Percentiles rank a stretch among this genome's conserved stretches.
Evolutionary conservation across 2,888 invertebrate genomes (phyloP).

Genomic region (Proisotoma minuta): DNA sequence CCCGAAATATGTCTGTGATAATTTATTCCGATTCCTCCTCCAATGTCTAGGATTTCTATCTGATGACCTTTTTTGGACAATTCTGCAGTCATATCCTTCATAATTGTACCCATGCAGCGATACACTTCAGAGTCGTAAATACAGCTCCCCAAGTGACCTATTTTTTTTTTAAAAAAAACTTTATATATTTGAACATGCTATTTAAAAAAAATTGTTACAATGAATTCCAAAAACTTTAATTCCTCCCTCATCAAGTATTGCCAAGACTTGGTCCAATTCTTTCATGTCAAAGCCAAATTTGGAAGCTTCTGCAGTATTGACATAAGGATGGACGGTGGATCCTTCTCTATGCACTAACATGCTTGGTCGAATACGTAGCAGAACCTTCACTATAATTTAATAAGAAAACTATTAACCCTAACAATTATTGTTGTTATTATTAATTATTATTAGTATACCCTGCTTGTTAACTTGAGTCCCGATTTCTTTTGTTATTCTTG

Average conservation of each 20-base stretch:
- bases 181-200: background rate
- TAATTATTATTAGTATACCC: too few relatives aligned
- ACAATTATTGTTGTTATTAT: background rate
- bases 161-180: background rate
- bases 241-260: conserved; percentile 39
- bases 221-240: conserved; percentile 51
- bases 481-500: conserved; percentile 37
- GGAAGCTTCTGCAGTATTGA: conserved; percentile 49
- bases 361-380: conserved; percentile 50
- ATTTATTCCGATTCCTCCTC: conserved; percentile 52
- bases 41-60: conserved; percentile 50
- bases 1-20: conserved; percentile 47
- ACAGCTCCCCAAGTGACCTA: conserved; percentile 28
- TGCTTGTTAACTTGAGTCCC: too few relatives aligned
- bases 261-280: conserved; percentile 47
- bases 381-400: conserved; percentile 45
- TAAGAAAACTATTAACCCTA: conserved; percentile 5
- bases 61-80: conserved; percentile 24
- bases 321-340: conserved; percentile 49
- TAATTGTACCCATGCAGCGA: conserved; percentile 47
- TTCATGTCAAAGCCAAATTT: conserved; percentile 51
- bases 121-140: conserved; percentile 43
- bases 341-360: conserved; percentile 48
- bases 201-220: conserved; percentile 48
- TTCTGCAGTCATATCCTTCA: conserved; percentile 43